Percentiles rank a stretch among this genome's conserved stretches.
Conservation (phyloP, 2,888 invertebrate species). For the Cephus nigrinus region DNA sequence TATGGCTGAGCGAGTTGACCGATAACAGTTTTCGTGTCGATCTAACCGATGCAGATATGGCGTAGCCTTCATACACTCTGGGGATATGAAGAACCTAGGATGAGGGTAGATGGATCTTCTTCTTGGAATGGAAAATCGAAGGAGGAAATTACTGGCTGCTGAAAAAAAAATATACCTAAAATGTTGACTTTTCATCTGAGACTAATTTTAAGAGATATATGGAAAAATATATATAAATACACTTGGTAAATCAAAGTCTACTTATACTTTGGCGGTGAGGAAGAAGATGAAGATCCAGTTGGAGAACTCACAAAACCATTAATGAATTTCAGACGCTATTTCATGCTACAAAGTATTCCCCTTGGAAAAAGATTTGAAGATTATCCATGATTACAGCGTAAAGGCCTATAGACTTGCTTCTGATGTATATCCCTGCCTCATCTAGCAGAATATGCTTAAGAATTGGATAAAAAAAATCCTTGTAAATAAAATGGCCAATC, state of each 20-base stretch:
- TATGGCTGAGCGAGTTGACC: conserved; percentile 37
- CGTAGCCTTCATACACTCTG: neutral
- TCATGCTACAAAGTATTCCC: neutral
- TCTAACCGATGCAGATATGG: conserved; percentile 8
- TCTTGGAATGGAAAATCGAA: conserved; percentile 16
- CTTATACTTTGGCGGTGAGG: neutral
- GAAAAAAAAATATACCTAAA: neutral
- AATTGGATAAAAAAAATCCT: neutral
- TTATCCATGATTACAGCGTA: neutral
- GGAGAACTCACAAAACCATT: neutral
- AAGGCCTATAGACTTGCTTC: neutral
- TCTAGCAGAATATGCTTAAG: neutral
- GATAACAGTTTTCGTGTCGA: conserved; percentile 23
- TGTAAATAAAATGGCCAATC: neutral
- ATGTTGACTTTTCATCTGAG: neutral
- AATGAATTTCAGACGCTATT: neutral
- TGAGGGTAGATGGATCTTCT: neutral
- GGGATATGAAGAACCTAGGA: neutral
- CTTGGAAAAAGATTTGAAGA: neutral
- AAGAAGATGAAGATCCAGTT: neutral
- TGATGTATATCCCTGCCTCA: neutral
- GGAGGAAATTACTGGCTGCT: neutral
- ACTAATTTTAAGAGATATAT: neutral
- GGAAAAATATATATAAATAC: neutral
- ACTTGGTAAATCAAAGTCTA: neutral